Percentiles rank a stretch among this genome's conserved stretches.
These are phyloP conservation scores for Carcharodon carcharias DNA, from an alignment of 2,797 vertebrate genomes.

Conservation along the genomic window DNA sequence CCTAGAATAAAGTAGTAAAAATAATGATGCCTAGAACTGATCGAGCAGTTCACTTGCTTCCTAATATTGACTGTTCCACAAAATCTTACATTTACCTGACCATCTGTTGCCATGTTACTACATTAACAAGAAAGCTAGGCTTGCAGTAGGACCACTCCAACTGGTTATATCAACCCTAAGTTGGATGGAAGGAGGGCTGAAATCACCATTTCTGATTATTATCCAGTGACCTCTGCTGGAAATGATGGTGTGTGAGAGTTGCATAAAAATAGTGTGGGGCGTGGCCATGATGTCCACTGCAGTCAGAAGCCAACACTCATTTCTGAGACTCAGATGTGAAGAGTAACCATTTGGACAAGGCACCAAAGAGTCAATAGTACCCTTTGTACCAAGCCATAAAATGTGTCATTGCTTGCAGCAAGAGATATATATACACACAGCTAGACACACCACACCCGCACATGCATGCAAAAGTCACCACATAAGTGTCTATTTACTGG, in stretches of 20 bases:
- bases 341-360: conserved; percentile 5
- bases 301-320: not conserved
- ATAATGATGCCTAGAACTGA: not conserved
- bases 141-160: not conserved
- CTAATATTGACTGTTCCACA: not conserved
- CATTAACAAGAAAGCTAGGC: not conserved
- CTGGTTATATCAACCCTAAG: not conserved
- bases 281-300: not conserved
- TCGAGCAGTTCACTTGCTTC: not conserved
- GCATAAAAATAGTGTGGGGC: not conserved
- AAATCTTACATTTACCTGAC: not conserved
- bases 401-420: not conserved
- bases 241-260: not conserved
- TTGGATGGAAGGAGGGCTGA: not conserved
- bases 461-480: not conserved
- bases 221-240: not conserved
- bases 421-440: not conserved
- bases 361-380: not conserved
- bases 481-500: not conserved
- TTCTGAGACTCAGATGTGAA: not conserved
- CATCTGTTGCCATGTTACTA: not conserved
- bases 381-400: not conserved
- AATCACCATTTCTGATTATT: not conserved
- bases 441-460: not conserved
- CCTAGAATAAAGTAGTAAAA: not conserved